These are phyloP conservation scores for Myiagra hebetior DNA, from an alignment of 2,113 vertebrate genomes.

Conservation along the genomic window DNA sequence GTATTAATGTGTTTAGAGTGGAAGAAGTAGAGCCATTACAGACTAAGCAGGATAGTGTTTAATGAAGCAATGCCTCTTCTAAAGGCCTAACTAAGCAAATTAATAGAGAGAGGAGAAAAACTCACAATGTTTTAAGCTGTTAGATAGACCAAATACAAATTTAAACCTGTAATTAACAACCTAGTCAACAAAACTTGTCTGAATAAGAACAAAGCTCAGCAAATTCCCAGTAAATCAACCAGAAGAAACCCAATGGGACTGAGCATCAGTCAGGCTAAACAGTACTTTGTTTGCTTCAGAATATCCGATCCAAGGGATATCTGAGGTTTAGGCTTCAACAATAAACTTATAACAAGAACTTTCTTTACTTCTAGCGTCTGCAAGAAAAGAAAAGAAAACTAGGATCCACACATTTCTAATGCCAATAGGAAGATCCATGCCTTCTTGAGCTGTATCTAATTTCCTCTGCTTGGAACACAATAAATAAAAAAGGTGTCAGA, in stretches of 20 bases:
- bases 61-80: constrained; percentile 27
- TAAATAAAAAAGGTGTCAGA: not conserved
- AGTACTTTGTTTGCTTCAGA: not conserved
- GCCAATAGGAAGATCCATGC: not conserved
- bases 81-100: not conserved
- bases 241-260: not conserved
- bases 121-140: not conserved
- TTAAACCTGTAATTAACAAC: constrained; percentile 13
- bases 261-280: not conserved
- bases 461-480: not conserved
- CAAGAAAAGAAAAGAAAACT: not conserved
- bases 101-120: not conserved
- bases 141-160: not conserved
- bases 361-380: not conserved
- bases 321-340: not conserved
- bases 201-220: constrained; percentile 5
- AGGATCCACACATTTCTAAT: not conserved
- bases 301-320: not conserved
- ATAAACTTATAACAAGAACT: not conserved
- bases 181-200: not conserved
- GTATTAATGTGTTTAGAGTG: not conserved
- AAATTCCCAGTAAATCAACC: constrained; percentile 11
- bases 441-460: not conserved
- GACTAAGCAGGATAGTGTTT: not conserved
- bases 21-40: not conserved